phyloP scores from a whole-genome alignment of 2,888 invertebrate genomes.

The Deroplatys truncata region DNA sequence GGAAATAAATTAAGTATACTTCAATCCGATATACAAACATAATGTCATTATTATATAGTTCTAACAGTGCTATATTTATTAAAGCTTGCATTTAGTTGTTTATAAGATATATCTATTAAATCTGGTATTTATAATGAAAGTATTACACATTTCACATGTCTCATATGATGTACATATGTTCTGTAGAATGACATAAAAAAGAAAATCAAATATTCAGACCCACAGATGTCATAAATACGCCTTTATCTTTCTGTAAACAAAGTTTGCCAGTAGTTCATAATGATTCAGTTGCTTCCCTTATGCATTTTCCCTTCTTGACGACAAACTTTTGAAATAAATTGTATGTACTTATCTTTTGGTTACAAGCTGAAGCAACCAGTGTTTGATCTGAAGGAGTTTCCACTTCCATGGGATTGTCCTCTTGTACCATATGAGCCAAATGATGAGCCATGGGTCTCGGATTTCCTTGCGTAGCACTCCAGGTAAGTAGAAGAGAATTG shows the following conservation, averaged over 20 bases:
- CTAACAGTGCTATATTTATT: no score
- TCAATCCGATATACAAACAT: no score
- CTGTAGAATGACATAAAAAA: no score
- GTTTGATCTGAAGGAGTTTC: conserved; percentile 53
- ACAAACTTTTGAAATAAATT: background rate
- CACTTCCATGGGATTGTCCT: conserved; percentile 81
- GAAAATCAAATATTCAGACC: no score
- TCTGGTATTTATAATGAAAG: no score
- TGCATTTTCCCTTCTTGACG: background rate
- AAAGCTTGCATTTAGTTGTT: no score
- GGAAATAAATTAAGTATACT: no score
- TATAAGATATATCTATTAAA: no score
- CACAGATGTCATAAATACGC: no score
- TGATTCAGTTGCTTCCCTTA: background rate
- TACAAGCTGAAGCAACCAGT: conserved; percentile 56
- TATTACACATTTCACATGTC: no score
- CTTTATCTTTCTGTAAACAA: background rate
- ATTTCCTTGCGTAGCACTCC: background rate
- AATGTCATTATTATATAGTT: no score
- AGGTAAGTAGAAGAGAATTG: background rate
- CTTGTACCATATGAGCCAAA: conserved; percentile 62
- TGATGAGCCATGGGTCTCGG: conserved; percentile 57
- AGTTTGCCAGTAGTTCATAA: background rate
- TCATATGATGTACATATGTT: no score
- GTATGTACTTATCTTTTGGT: background rate